Evolutionary conservation across 1,140 invertebrate genomes (phyloP), one percentile per base, ranked within the genome.

Genomic region (Aculops lycopersici): DNA sequence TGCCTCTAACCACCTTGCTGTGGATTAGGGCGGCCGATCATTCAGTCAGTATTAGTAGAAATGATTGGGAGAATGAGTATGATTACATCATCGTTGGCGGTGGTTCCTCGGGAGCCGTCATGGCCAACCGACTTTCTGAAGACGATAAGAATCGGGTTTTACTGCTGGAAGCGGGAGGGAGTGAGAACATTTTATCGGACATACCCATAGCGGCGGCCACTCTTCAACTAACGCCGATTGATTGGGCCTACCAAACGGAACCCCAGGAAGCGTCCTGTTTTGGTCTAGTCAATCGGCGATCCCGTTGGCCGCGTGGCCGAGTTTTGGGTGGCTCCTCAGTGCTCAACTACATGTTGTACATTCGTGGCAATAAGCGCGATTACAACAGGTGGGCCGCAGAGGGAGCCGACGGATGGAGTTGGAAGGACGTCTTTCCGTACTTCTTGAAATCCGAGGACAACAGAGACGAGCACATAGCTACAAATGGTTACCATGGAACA

Each of bases 311-410:
- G 21, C 43, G 44, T 31, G 51, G 47, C 18, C 38, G 40, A 42
- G 44, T 43, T 17, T 20, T 58, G 45, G 65, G 64, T 15, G 84
- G 84, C n/a, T 75, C 75, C 21, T 81, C 76, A 36, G 77, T 83
- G 0, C 64, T 90, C 1, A 92, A 92, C 55, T 78, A 77, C 1
- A 84, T 86, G 78, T 67, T 86, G 12, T 90, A 92, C 57, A 72
- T 84, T 0, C 65, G 84, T 35, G 84, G 84, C 20, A 84, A 90
- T 51, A 68, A 71, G 12, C 68, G 64, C 35, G 84, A 94, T 52
- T 94, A 83, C 57, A 77, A 94, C 52, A 62, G 72, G 8, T 92
- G 84, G 84, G 4, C 36, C 12, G n/a, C 13, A 4, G 64, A 1
- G 63, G 70, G 17, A n/a, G n/a, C n/a, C n/a, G 44, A 55, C 81